Percentiles rank a stretch among this genome's conserved stretches.
phyloP scores from a whole-genome alignment of 2,797 vertebrate species.

The Stomatorhinus walkeri region DNA sequence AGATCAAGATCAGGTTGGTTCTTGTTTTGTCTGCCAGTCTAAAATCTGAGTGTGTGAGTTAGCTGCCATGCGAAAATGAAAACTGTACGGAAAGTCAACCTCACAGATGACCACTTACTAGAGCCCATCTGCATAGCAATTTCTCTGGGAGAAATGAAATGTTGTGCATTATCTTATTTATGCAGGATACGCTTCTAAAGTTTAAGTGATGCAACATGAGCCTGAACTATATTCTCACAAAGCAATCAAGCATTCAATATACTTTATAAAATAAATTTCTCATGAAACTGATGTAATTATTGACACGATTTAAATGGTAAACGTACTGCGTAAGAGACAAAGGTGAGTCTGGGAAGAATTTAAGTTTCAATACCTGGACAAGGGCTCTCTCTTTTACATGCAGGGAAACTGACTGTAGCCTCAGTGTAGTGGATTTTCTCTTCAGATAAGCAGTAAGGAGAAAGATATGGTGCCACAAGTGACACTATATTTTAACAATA shows the following conservation, averaged over 20 bases:
- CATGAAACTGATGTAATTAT: background rate
- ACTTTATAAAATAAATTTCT: background rate
- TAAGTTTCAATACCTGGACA: background rate
- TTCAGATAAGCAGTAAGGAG: constrained; percentile 4
- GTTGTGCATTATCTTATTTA: background rate
- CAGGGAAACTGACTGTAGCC: background rate
- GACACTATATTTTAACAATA: background rate
- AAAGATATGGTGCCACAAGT: background rate
- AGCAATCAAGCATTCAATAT: background rate
- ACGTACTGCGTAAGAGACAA: background rate
- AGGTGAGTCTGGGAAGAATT: background rate
- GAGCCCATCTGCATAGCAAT: background rate
- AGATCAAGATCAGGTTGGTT: background rate
- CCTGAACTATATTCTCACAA: background rate
- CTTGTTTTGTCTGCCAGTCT: background rate
- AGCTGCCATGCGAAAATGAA: background rate
- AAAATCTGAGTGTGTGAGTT: background rate
- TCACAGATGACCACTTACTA: background rate
- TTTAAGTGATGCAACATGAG: background rate
- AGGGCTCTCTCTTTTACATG: background rate
- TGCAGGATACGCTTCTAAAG: background rate
- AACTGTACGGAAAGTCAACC: background rate
- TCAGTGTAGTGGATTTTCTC: background rate
- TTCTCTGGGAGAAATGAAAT: background rate
- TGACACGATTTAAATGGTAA: background rate